These are phyloP conservation scores for Lepidotrigona ventralis DNA, from an alignment of 1,140 invertebrate genomes.

Conservation along the genomic window DNA sequence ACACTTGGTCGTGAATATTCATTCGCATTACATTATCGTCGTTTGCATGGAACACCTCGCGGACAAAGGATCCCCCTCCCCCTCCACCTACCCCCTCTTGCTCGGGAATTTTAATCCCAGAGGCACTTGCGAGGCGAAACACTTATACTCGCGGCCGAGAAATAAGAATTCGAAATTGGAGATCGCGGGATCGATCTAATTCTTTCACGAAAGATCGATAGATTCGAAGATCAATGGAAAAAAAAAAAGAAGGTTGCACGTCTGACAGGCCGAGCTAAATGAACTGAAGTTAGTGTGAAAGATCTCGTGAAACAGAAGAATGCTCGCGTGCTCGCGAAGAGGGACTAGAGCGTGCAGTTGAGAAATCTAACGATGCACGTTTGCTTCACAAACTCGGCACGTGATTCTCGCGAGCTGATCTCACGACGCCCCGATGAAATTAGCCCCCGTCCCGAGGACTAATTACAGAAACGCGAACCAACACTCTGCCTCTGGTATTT, in stretches of 20 bases:
- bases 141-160: background rate
- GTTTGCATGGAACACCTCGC: slow-evolving; percentile 1
- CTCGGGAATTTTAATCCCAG: slow-evolving; percentile 4
- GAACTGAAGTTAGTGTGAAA: background rate
- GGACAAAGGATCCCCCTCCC: slow-evolving; percentile 12
- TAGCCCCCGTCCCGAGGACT: too few species aligned
- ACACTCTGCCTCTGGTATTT: background rate
- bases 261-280: background rate
- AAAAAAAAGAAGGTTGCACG: background rate
- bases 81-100: too few species aligned
- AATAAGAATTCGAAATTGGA: too few species aligned
- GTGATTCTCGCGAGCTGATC: slow-evolving; percentile 3
- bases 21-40: slow-evolving; percentile 17
- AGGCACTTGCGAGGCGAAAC: background rate
- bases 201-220: too few species aligned
- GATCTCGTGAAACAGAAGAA: background rate
- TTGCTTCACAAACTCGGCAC: slow-evolving; percentile 18
- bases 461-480: too few species aligned
- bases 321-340: too few species aligned
- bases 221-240: background rate
- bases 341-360: too few species aligned
- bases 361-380: background rate
- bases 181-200: too few species aligned
- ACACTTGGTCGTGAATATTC: slow-evolving; percentile 39
- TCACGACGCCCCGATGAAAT: too few species aligned